Conservation (phyloP, 2,797 vertebrate species). For the Heliangelus exortis region DNA sequence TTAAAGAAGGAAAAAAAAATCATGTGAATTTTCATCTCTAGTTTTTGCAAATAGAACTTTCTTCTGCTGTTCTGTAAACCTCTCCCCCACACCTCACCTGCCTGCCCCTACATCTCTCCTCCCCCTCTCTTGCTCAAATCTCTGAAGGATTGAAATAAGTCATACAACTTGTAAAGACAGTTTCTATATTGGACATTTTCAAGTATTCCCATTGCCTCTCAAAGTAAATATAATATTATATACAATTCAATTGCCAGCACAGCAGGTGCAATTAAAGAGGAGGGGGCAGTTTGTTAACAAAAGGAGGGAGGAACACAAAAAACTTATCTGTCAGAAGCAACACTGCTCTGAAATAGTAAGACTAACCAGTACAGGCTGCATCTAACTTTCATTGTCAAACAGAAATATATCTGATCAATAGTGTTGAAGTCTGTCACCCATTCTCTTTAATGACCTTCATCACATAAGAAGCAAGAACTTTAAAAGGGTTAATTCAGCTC, state of each 20-base stretch:
- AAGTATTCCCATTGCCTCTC: not conserved
- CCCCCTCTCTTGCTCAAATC: not conserved
- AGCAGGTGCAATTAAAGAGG: slow-evolving; percentile 4
- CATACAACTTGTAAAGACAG: not conserved
- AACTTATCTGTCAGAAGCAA: not conserved
- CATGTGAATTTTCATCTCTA: not conserved
- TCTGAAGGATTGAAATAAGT: not conserved
- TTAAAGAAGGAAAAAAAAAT: slow-evolving; percentile 34
- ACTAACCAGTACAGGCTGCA: not conserved
- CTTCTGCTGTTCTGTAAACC: not conserved
- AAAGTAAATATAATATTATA: not conserved
- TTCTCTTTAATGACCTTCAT: not conserved
- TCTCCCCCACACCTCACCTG: not conserved
- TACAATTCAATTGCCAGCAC: not conserved
- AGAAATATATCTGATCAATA: not conserved
- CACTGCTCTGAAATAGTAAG: not conserved
- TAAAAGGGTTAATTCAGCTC: not conserved
- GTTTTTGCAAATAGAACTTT: not conserved
- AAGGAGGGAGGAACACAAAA: slow-evolving; percentile 26
- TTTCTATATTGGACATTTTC: not conserved
- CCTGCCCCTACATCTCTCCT: not conserved
- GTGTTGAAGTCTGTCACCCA: not conserved
- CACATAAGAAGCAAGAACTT: not conserved
- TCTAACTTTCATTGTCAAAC: not conserved
- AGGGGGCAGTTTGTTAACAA: slow-evolving; percentile 27